Base-by-base conservation (phyloP, 2,797 vertebrate genomes). In the Pogoniulus pusillus region DNA sequence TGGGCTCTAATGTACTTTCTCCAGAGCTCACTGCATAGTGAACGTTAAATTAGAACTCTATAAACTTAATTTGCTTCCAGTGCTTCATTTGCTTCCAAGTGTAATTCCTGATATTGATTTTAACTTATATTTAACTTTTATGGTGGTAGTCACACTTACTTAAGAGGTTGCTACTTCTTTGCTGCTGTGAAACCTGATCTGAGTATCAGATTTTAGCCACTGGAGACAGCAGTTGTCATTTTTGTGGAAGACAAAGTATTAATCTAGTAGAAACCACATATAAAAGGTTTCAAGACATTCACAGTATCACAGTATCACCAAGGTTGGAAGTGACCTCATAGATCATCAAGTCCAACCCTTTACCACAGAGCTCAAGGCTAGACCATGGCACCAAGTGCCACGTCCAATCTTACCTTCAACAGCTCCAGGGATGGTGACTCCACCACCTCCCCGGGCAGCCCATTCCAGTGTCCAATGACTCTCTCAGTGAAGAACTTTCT, bases 101-200 rank as follows among this genome's bases (percentile, higher is more conserved):
- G 80, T 93, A 93, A 92, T 91, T 91, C 87, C 49, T 77, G 78
- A 16, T 95, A 94, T 95, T 96, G 92, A 94, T 95, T 95, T 95
- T 94, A 92, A 91, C 77, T 93, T 95, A 86, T 84, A 91, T 93
- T 95, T 93, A 93, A 94, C 94, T 92, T 95, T 86, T 95, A 88
- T 79, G 65, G 74, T 82, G 62, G 85, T 79, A 85, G 74, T 62
- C 62, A 37, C 7, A 4, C 1, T 4, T 90, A 59, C 51, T 78
- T 73, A 65, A 77, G 53, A 77, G 58, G 45, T 30, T 85, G 41
- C 64, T 86, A 3, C 64, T 83, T 41, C 41, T 58, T 85, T 45
- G 23, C 23, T 88, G 43, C 62, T 84, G 17, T 49, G 78, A 78
- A 94, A 90, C 83, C 75, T 93, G 83, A 90, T 41, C 47, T 45